These are phyloP conservation scores for Lates calcarifer DNA, from an alignment of 2,113 vertebrate genomes.

Conservation along the genomic window DNA sequence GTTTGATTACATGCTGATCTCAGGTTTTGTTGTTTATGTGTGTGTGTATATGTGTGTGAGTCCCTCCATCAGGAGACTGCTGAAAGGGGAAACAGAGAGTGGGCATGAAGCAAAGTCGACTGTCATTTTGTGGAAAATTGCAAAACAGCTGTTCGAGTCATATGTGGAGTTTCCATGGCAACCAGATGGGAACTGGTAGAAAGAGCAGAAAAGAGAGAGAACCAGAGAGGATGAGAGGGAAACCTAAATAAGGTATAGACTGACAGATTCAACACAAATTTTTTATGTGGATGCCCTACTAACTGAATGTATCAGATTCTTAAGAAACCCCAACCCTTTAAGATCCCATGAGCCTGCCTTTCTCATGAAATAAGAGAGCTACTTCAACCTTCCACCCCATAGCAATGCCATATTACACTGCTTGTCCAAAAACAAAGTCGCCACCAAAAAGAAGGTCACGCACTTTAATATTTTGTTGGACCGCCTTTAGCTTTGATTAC, in stretches of 20 bases:
- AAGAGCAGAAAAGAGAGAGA: conserved; percentile 16
- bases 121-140: conserved; percentile 67
- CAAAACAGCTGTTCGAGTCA: conserved; percentile 79
- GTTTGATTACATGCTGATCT: conserved; percentile 27
- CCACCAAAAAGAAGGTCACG: too few relatives aligned
- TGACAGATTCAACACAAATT: neutral
- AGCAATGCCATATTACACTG: neutral
- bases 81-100: conserved; percentile 38
- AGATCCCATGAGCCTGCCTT: neutral
- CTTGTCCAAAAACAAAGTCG: too few relatives aligned
- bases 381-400: neutral
- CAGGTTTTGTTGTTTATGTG: neutral
- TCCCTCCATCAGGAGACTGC: neutral
- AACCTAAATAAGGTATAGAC: conserved; percentile 17
- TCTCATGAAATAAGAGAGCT: neutral
- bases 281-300: neutral
- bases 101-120: conserved; percentile 33
- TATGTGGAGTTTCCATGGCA: conserved; percentile 78
- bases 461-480: too few relatives aligned
- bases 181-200: conserved; percentile 61
- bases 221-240: conserved; percentile 20
- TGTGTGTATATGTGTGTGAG: neutral
- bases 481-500: too few relatives aligned
- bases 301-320: neutral
- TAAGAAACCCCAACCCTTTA: neutral